Conservation (phyloP, 2,797 vertebrate species). For the Ficedula albicollis region DNA sequence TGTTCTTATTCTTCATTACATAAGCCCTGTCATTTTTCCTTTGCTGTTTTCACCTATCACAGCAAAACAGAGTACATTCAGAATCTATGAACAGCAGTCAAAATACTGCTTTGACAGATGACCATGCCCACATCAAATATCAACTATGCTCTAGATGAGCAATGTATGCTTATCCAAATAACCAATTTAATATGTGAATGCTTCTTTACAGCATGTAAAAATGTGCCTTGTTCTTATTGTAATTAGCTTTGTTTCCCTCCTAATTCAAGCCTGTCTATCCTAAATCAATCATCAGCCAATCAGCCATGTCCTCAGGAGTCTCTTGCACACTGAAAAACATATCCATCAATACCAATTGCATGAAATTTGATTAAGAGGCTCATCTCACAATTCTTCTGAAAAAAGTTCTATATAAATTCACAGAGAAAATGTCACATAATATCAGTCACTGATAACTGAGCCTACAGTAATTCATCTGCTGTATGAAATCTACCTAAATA, state of each 20-base stretch:
- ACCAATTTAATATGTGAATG: not conserved
- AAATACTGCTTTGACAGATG: not conserved
- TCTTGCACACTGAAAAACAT: constrained; percentile 13
- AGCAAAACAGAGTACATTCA: not conserved
- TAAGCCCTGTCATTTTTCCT: not conserved
- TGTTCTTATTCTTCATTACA: not conserved
- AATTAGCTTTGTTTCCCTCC: not conserved
- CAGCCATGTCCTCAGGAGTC: not conserved
- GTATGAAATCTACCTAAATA: constrained; percentile 28
- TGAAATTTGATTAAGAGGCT: constrained; percentile 43
- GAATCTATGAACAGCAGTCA: not conserved
- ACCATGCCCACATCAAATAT: not conserved
- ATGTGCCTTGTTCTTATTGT: not conserved
- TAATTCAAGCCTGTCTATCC: not conserved
- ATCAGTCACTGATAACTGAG: constrained; percentile 28
- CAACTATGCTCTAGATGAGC: not conserved
- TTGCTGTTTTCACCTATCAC: not conserved
- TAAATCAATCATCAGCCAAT: constrained; percentile 13
- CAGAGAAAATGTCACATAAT: constrained; percentile 35
- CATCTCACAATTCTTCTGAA: constrained; percentile 15
- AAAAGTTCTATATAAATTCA: constrained; percentile 31
- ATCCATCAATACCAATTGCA: constrained; percentile 31
- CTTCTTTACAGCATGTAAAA: not conserved
- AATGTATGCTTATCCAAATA: not conserved
- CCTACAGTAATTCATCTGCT: not conserved